Base-by-base conservation (phyloP, 2,888 invertebrate genomes). In the Alloplasta piceator region DNA sequence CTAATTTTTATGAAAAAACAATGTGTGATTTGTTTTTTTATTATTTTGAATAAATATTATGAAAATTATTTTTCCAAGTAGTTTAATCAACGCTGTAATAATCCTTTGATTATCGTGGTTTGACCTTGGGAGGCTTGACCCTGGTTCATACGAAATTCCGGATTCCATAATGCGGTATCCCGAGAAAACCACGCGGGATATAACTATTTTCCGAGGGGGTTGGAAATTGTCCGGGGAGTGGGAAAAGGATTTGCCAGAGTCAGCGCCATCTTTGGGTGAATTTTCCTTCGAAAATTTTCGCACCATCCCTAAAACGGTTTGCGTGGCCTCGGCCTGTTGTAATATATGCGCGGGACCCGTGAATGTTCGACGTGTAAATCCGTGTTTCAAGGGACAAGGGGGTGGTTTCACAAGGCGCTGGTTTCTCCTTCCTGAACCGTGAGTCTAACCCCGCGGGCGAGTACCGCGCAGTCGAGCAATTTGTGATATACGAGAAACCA, bases 321-420 rank as follows among this genome's bases (percentile, higher is more conserved):
- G 52, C 48, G 26, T 60, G 9, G 39, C 38, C 38, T 3, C 7
- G n/a, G 52, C 0, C 12, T 10, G 38, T 55, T 46, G 52, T 46
- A 52, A 56, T 55, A 60, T 66, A 66, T 41, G 5, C 12, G 12
- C 43, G 12, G 26, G 1, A 26, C 26, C 26, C 14, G 43, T 26
- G 63, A 74, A 75, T 70, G 70, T 80, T 82, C 83, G 80, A 12
- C 81, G 84, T 77, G 87, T 85, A 86, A 88, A 88, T 88, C 84
- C 82, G 83, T 84, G 82, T 41, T 26, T 26, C 52, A 82, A 84
- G 83, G 82, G 26, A 26, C 26, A 26, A 26, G 26, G 26, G 26
- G 26, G 26, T 26, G 26, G 82, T 80, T 73, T 71, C 77, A 26
- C 26, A 26, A 61, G 70, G 58, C 43, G 46, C 48, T 36, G 52